These are phyloP conservation scores for Chelon labrosus DNA, from an alignment of 2,797 vertebrate genomes.

Conservation along the genomic window DNA sequence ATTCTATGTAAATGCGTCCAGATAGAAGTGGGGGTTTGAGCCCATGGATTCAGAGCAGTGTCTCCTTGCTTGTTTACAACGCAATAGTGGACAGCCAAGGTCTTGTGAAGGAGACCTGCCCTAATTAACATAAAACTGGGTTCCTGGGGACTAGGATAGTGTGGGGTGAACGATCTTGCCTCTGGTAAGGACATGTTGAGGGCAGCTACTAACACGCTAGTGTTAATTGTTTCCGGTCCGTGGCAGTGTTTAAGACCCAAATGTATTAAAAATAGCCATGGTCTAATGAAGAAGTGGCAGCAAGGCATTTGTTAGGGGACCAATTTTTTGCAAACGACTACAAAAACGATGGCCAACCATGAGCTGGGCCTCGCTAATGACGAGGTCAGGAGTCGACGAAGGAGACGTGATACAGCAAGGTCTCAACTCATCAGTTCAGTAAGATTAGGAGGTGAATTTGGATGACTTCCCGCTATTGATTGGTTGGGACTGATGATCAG, in stretches of 20 bases:
- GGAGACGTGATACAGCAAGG: conserved; percentile 63
- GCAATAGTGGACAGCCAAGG: conserved; percentile 91
- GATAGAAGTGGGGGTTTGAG: conserved; percentile 52
- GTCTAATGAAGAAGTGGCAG: conserved; percentile 80
- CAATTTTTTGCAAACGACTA: conserved; percentile 58
- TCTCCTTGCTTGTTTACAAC: conserved; percentile 87
- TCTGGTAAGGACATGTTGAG: conserved; percentile 92
- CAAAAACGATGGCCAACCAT: conserved; percentile 58
- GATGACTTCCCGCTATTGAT: conserved; percentile 75
- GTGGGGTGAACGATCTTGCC: conserved; percentile 89
- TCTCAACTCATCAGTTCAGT: conserved; percentile 73
- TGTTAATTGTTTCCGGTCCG: conserved; percentile 90
- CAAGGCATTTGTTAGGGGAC: conserved; percentile 74
- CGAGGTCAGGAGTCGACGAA: conserved; percentile 43
- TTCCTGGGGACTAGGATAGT: conserved; percentile 83
- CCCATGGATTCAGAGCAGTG: conserved; percentile 65
- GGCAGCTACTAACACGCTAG: conserved; percentile 87
- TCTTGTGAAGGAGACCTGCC: conserved; percentile 92
- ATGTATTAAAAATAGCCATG: conserved; percentile 81
- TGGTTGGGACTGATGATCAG: conserved; percentile 74
- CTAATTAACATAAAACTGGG: conserved; percentile 93
- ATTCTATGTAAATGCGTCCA: conserved; percentile 61
- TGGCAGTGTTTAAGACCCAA: conserved; percentile 88
- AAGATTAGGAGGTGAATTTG: conserved; percentile 75
- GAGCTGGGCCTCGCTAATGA: conserved; percentile 57